Base-by-base conservation (phyloP, 2,113 vertebrate genomes). In the Meleagris gallopavo region DNA sequence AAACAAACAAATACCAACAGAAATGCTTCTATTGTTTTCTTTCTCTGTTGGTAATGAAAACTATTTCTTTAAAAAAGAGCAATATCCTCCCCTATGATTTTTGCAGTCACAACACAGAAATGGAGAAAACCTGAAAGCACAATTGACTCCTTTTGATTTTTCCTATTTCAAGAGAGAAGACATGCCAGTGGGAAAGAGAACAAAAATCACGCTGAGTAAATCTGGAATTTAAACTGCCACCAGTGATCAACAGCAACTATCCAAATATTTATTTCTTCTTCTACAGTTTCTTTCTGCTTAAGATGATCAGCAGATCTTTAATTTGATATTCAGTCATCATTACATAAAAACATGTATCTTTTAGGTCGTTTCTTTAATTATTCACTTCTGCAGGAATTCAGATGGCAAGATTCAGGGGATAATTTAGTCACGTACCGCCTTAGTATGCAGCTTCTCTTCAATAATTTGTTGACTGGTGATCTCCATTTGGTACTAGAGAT, bases 51-150 rank as follows among this genome's bases (percentile, higher is more conserved):
- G 86, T 96, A 94, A 94, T 96, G 88, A 96, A 96, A 96, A 86
- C 76, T 75, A 40, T 86, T 96, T 83, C 92, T 94, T 95, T 93
- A 96, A 96, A 95, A 88, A 36, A 88, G 52, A 90, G 94, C 90
- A 96, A 93, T 96, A 96, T 90, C 92, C 88, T 96, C 95, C 86
- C 92, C 80, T 94, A 96, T 95, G 96, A 95, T 95, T 95, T 96
- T 94, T 90, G 73, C 92, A 94, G 96, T 88, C 90, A 95, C 76
- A 86, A 86, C 0, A 5, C 88, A 92, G 86, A 92, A 95, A 93
- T 62, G 83, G 74, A 94, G 76, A 94, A 88, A 95, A 96, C 88
- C 90, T 91, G 88, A 96, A 94, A 96, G 90, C 76, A 92, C 96
- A 96, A 94, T 81, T 92, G 92, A 86, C 61, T 86, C 69, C 11